Evolutionary conservation across 2,113 vertebrate species (phyloP).

Genomic region (Xenotilapia longispinis): DNA sequence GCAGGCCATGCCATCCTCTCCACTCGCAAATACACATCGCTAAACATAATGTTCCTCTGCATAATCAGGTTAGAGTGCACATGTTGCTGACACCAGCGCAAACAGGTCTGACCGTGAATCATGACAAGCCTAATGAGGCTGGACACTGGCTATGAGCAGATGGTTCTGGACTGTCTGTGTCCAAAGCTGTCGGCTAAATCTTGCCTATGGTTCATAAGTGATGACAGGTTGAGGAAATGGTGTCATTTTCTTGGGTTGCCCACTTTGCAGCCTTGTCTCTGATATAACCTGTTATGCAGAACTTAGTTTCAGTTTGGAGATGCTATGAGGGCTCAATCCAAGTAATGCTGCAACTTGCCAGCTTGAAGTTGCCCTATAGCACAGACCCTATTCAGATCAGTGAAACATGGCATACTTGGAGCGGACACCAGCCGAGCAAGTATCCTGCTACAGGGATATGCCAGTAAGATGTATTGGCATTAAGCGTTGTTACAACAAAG

Average conservation of each 20-base stretch:
- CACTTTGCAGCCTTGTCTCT: neutral
- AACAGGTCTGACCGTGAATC: neutral
- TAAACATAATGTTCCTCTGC: neutral
- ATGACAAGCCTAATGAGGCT: fast-evolving
- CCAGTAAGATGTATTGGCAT: neutral
- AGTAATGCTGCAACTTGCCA: neutral
- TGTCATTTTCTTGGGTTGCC: neutral
- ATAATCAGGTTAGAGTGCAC: neutral
- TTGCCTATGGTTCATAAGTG: neutral
- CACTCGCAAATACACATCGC: neutral
- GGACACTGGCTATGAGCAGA: neutral
- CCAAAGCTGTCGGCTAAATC: neutral
- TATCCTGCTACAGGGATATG: neutral
- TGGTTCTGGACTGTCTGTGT: neutral
- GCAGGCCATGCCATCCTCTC: neutral
- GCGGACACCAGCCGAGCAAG: neutral
- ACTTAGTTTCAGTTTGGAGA: neutral
- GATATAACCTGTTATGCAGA: neutral
- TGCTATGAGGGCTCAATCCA: neutral
- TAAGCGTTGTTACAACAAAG: fast-evolving
- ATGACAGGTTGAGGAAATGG: neutral
- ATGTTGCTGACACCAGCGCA: neutral
- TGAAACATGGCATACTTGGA: neutral
- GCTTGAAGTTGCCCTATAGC: neutral
- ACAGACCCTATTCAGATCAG: neutral